A percentile compares a stretch with the other conserved stretches of the same genome.
These are phyloP conservation scores for Eugnorisma glareosa DNA, from an alignment of 2,888 invertebrate species.

Conservation along the genomic window DNA sequence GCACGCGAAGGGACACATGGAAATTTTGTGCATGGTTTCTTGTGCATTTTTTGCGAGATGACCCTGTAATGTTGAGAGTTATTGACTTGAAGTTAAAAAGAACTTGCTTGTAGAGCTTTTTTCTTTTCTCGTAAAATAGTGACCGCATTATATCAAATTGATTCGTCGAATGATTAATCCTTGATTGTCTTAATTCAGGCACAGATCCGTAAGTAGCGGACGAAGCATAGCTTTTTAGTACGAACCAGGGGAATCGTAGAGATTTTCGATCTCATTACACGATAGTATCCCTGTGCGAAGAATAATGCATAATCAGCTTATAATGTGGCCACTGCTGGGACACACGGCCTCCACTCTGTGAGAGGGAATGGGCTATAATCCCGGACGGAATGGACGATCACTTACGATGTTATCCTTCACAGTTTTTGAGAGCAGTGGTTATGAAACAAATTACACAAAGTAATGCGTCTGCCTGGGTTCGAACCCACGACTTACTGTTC, in stretches of 20 bases:
- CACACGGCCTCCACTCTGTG: too few relatives aligned
- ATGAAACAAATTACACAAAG: too few relatives aligned
- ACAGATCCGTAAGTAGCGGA: neutral
- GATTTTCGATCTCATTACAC: neutral
- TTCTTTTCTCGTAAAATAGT: neutral
- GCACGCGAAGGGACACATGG: constrained; percentile 31
- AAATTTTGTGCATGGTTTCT: constrained; percentile 20
- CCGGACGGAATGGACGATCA: too few relatives aligned
- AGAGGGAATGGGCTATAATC: too few relatives aligned
- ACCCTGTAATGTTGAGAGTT: constrained; percentile 29
- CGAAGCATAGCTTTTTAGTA: neutral
- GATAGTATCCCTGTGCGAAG: neutral
- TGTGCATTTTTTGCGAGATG: constrained; percentile 10
- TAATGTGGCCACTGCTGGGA: too few relatives aligned
- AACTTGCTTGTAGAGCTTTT: neutral
- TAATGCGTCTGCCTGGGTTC: too few relatives aligned
- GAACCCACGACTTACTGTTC: too few relatives aligned
- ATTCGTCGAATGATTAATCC: neutral
- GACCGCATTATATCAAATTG: neutral
- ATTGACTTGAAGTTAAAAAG: constrained; percentile 11
- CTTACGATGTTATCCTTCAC: too few relatives aligned
- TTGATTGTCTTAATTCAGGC: neutral
- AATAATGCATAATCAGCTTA: too few relatives aligned
- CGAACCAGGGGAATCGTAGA: neutral
- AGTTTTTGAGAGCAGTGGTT: too few relatives aligned